Percentiles rank a stretch among this genome's conserved stretches.
Evolutionary conservation across 2,888 invertebrate species (phyloP).

Genomic region (Amblyjoppa proteus): DNA sequence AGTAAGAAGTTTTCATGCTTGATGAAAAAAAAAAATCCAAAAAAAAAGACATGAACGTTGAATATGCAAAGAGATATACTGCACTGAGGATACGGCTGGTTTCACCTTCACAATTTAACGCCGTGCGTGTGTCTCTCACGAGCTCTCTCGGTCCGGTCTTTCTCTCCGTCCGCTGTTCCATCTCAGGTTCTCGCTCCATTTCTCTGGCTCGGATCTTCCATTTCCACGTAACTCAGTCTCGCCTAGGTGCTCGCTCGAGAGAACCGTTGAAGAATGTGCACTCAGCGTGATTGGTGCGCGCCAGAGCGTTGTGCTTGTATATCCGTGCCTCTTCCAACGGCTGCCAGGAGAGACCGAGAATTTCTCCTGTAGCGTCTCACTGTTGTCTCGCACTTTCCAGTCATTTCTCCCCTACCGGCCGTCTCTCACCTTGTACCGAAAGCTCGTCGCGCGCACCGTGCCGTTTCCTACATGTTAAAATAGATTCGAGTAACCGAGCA

Average conservation of each 20-base stretch:
- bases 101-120: slow-evolving; percentile 3
- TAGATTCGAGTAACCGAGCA: slow-evolving; percentile 27
- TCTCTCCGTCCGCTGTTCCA: slow-evolving; percentile 18
- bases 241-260: slow-evolving; percentile 67
- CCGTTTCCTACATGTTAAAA: slow-evolving; percentile 49
- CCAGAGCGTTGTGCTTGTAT: slow-evolving; percentile 70
- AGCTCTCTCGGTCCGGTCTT: background rate
- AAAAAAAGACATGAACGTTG: background rate
- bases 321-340: slow-evolving; percentile 55
- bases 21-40: background rate
- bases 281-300: slow-evolving; percentile 83
- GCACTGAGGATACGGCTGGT: background rate
- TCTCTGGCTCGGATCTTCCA: slow-evolving; percentile 47
- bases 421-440: slow-evolving; percentile 15
- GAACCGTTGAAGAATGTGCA: slow-evolving; percentile 82
- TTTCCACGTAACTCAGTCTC: slow-evolving; percentile 57
- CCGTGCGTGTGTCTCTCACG: slow-evolving; percentile 37
- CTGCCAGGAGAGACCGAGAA: slow-evolving; percentile 76
- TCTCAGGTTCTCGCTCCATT: slow-evolving; percentile 40
- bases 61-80: slow-evolving; percentile 25
- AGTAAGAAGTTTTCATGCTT: background rate
- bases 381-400: slow-evolving; percentile 58
- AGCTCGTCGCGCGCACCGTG: background rate
- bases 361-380: slow-evolving; percentile 65
- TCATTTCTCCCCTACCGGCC: background rate